Evolutionary conservation across 2,113 vertebrate species (phyloP), one percentile per base, ranked within the genome.

Genomic region (Lampris megalopsis): DNA sequence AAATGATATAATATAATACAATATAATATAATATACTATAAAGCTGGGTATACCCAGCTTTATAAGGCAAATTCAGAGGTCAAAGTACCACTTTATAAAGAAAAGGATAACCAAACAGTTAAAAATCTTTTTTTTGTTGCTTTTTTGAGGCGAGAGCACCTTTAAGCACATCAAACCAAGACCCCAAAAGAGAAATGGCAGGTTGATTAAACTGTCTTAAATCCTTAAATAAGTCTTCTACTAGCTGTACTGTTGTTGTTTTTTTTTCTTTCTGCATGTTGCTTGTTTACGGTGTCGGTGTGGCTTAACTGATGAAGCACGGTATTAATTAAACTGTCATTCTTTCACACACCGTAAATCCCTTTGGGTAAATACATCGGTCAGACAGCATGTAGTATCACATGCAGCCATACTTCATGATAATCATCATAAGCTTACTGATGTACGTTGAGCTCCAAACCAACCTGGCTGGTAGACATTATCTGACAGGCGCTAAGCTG

Each of bases 401-500:
- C 57, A 10, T 37, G 36, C 57, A 37, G 37, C 57, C 4, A 8
- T 59, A 40, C 57, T 59, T 59, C 38, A 59, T 38, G 13, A 8
- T 62, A 62, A 62, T 62, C 9, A 64, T 13, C 10, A 11, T 24
- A 47, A 47, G 42, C 48, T n/a, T 6, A 64, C 24, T 49, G 11
- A 13, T 9, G 60, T 42, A n/a, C n/a, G 24, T 47, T 58, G 54
- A 24, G 38, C 36, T n/a, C 11, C 6, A 68, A 56, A 56, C 53
- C 52, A 35, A 43, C 7, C 43, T 35, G 36, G 9, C 3, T 56
- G 6, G 7, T 11, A 40, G 37, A 40, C 3, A 24, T 81, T 82
- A 88, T 73, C 73, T 73, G 68, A 77, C 65, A 73, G 60, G 7
- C 52, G 24, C 65, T 74, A 68, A 81, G 61, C 60, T 70, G 70